Base-by-base conservation (phyloP, 2,888 invertebrate genomes). In the Cryptocheilus praepositus region DNA sequence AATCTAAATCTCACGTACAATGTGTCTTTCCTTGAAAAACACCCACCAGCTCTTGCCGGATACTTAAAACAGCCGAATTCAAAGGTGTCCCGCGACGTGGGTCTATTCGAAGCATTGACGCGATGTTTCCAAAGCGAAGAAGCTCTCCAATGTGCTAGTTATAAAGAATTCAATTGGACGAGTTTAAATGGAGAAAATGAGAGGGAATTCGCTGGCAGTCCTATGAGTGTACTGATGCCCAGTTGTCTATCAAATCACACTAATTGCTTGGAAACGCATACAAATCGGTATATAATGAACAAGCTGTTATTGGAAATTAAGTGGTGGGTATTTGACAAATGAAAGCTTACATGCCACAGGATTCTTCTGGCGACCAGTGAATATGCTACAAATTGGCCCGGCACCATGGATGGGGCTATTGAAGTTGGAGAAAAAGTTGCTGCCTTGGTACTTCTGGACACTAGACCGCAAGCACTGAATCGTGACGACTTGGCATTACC, bases 341-440 rank as follows among this genome's bases (percentile, higher is more conserved):
- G 43, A 49, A 56, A 4, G 2, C 2, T n/a, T 56, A 36, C 45
- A 16, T 7, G 22, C 15, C 8, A 13, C 51, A 85, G 85, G 60
- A 69, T 85, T 19, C 81, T 82, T 43, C 82, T 83, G 16, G 82
- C 86, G 8, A 79, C 80, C 3, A 85, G 85, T 61, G 86, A 86
- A 65, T 84, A 83, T 51, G 85, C 85, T 13, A 65, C 5, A 19
- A 56, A 65, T 28, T 85, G 83, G 83, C 84, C 85, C 2, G 86
- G 86, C 4, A 85, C 85, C 0, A 66, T 77, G 7, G 85, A 85
- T 28, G 86, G 86, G 21, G 83, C 85, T 3, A 75, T 84, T 3
- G 83, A 85, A 65, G 77, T 83, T 28, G 85, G 85, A 3, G 73
- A 81, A 73, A 60, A 65, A 3, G 74, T 71, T 8, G 82, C 85